A percentile compares a stretch with the other conserved stretches of the same genome.
Conservation (phyloP, 64 coral and sea anemone species). For the Actinia tenebrosa region DNA sequence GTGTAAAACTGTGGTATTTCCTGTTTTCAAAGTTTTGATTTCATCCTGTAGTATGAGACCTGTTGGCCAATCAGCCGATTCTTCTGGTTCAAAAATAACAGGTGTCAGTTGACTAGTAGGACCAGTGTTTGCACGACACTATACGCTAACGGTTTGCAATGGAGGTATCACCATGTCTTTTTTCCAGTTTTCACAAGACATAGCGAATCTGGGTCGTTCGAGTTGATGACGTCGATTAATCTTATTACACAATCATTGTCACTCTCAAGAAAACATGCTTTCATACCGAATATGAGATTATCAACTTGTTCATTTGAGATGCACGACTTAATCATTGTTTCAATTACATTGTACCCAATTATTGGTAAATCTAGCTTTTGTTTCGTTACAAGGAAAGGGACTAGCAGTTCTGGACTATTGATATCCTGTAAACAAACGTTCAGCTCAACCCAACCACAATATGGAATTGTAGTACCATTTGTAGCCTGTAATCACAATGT, state of each 20-base stretch:
- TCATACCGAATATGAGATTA: too few species aligned
- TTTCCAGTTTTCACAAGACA: constrained; percentile 51
- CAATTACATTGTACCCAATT: constrained; percentile 65
- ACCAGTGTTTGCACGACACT: constrained; percentile 46
- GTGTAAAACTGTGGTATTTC: constrained; percentile 23
- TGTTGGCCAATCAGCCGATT: constrained; percentile 32
- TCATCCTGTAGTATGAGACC: constrained; percentile 48
- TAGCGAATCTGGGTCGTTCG: constrained; percentile 35
- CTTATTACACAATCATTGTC: not conserved
- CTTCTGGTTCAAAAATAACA: constrained; percentile 58
- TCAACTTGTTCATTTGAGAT: not conserved
- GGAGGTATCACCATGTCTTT: constrained; percentile 41
- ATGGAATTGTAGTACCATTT: constrained; percentile 65
- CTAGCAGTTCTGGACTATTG: constrained; percentile 3
- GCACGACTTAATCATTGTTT: constrained; percentile 32
- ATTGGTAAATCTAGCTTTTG: constrained; percentile 50
- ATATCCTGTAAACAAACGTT: constrained; percentile 34
- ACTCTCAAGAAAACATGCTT: constrained; percentile 21
- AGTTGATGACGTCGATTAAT: constrained; percentile 29
- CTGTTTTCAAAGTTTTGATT: constrained; percentile 44
- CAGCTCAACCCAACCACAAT: constrained; percentile 45
- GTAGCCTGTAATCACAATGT: constrained; percentile 63
- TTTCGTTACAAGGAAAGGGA: constrained; percentile 49
- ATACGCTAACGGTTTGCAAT: constrained; percentile 34
- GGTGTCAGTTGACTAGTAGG: constrained; percentile 31